Evolutionary conservation across 2,797 vertebrate species (phyloP).

Genomic region (Pygocentrus nattereri): DNA sequence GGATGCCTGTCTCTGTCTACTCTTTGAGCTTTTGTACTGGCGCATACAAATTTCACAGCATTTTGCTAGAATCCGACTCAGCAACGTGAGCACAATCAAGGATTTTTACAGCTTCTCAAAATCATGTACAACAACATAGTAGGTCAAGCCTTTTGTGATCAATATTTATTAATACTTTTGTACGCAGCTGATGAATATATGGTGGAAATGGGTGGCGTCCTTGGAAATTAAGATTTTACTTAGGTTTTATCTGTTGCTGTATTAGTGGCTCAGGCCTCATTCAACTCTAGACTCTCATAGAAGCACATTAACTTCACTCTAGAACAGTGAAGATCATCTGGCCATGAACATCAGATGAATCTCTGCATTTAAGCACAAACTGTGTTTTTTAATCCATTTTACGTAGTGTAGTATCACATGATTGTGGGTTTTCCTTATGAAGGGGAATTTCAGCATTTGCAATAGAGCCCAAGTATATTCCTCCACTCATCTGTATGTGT

Average conservation of each 20-base stretch:
- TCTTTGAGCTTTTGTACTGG: conserved; percentile 42
- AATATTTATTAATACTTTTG: conserved; percentile 24
- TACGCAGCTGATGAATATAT: background rate
- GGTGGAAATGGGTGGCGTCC: background rate
- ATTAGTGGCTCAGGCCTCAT: conserved; percentile 16
- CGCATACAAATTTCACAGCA: conserved; percentile 34
- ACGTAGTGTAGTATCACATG: background rate
- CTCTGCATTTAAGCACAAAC: conserved; percentile 61
- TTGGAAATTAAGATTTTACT: background rate
- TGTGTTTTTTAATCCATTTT: background rate
- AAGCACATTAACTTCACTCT: conserved; percentile 36
- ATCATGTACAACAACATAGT: conserved; percentile 13
- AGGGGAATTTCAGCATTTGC: conserved; percentile 56
- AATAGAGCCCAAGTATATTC: conserved; percentile 10
- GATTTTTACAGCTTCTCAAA: conserved; percentile 23
- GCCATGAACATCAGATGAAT: background rate
- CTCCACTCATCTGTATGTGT: conserved; percentile 21
- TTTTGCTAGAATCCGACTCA: conserved; percentile 34
- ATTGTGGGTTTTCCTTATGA: conserved; percentile 70
- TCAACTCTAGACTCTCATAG: background rate
- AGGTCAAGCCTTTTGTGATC: conserved; percentile 36
- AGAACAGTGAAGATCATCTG: conserved; percentile 15
- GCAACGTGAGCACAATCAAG: conserved; percentile 58
- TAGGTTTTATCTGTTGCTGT: background rate
- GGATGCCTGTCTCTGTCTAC: conserved; percentile 10